A percentile compares a stretch with the other conserved stretches of the same genome.
Conservation (phyloP, 2,113 vertebrate genomes). For the Corythaeola cristata region DNA sequence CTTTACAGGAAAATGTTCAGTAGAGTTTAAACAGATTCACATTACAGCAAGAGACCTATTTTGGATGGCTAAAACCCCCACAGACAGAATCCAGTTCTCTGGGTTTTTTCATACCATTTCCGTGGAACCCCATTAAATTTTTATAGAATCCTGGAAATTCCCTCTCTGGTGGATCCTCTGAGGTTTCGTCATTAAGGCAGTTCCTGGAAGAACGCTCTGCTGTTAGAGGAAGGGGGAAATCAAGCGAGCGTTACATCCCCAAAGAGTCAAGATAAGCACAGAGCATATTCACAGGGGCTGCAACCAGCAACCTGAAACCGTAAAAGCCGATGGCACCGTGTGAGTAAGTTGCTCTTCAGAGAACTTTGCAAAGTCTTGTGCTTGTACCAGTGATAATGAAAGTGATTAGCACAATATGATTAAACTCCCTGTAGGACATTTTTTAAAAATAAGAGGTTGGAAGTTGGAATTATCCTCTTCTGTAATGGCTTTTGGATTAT, state of each 20-base stretch:
- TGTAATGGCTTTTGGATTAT: background rate
- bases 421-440: background rate
- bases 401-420: background rate
- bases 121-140: background rate
- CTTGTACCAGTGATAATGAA: background rate
- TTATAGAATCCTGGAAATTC: background rate
- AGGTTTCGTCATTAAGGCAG: background rate
- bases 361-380: background rate
- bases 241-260: background rate
- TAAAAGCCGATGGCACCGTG: background rate
- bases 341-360: background rate
- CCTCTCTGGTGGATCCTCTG: background rate
- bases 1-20: background rate
- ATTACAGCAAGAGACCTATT: background rate
- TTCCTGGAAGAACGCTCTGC: background rate
- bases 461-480: background rate
- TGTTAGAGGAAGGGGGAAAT: background rate
- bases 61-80: background rate
- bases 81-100: background rate
- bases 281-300: background rate
- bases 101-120: background rate
- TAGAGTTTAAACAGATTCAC: background rate
- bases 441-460: background rate
- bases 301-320: background rate
- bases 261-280: background rate